phyloP scores from a whole-genome alignment of 2,797 vertebrate species.

The Rhabdophis nuchalis region DNA sequence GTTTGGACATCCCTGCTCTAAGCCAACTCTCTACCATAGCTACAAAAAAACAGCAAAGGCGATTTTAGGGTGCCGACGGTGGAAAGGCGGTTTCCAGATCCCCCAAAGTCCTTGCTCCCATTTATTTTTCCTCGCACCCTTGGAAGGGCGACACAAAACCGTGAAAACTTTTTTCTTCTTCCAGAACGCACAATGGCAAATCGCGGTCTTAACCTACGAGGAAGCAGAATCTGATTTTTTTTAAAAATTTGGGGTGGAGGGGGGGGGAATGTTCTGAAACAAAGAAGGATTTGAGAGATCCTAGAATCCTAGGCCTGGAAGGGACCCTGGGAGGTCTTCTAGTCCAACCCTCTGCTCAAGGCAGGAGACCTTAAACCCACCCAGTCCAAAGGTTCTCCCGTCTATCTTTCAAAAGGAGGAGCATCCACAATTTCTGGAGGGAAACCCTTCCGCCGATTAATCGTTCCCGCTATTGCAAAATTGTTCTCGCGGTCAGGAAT shows the following conservation, averaged over 20 bases:
- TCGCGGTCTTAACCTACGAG: not conserved
- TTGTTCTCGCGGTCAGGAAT: not conserved
- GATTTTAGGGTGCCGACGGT: not conserved
- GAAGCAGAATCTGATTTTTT: not conserved
- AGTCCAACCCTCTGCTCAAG: not conserved
- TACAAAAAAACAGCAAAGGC: not conserved
- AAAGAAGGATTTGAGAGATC: not conserved
- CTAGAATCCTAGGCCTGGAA: not conserved
- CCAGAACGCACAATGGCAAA: not conserved
- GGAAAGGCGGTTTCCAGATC: not conserved
- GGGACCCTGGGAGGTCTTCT: not conserved
- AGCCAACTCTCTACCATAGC: not conserved
- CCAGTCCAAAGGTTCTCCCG: too few species aligned
- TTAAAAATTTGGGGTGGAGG: rapidly evolving
- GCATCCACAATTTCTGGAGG: not conserved
- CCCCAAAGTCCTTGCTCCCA: not conserved
- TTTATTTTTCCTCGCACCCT: not conserved
- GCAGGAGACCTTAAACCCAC: not conserved
- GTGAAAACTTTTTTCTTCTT: not conserved
- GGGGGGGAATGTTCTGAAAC: not conserved
- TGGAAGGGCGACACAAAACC: not conserved
- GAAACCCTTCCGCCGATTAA: not conserved
- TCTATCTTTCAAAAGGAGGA: not conserved
- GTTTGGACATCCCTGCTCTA: not conserved
- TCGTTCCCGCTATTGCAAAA: not conserved